Evolutionary conservation across 2,888 invertebrate species (phyloP).

Genomic region (Cinara cedri): DNA sequence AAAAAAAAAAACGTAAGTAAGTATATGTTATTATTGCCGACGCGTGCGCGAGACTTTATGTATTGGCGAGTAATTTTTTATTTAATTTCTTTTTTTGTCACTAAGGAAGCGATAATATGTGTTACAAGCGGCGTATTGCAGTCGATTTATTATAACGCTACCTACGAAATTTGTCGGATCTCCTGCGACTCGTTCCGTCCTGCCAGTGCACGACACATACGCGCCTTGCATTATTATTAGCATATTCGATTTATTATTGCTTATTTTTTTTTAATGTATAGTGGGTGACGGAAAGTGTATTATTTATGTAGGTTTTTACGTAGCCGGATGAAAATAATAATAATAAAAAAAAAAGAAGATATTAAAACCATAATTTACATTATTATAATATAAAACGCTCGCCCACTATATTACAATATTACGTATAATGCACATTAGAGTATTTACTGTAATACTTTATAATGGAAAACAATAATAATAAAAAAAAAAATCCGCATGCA

Average conservation of each 20-base stretch:
- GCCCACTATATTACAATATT: slow-evolving; percentile 25
- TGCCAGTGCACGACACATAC: background rate
- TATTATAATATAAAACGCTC: slow-evolving; percentile 7
- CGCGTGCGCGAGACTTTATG: background rate
- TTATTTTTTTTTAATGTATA: slow-evolving; percentile 17
- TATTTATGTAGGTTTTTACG: background rate
- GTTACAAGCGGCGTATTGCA: too few relatives aligned
- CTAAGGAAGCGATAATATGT: background rate
- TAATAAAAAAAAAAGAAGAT: too few relatives aligned
- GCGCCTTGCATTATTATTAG: background rate
- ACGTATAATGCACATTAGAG: slow-evolving; percentile 10
- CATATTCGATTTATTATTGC: slow-evolving; percentile 43
- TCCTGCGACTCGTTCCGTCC: too few relatives aligned
- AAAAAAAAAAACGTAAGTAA: background rate
- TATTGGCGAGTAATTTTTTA: too few relatives aligned
- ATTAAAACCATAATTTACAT: slow-evolving; percentile 19
- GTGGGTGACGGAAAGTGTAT: slow-evolving; percentile 7
- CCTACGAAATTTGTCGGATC: slow-evolving; percentile 38
- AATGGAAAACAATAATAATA: too few relatives aligned
- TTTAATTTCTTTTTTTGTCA: background rate
- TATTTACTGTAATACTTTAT: too few relatives aligned
- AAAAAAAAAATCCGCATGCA: too few relatives aligned
- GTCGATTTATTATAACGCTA: slow-evolving; percentile 26
- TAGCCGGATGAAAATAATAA: slow-evolving; percentile 21
- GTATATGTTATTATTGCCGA: background rate